Conservation (phyloP, 37 sponge, comb jelly and placozoan species). For the Tethya wilhelma region DNA sequence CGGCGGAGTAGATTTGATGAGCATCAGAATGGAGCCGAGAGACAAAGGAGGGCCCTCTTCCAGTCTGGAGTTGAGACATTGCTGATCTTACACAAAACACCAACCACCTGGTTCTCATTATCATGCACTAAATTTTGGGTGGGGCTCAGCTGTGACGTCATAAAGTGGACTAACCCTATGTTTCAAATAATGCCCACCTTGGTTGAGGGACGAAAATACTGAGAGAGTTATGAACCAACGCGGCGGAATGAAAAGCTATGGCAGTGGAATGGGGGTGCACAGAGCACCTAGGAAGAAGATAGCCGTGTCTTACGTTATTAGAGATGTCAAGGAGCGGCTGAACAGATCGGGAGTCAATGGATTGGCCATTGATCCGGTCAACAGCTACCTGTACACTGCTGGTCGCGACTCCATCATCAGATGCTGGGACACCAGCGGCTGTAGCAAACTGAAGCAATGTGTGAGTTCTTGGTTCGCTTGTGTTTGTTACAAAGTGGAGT, state of each 20-base stretch:
- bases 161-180: neutral
- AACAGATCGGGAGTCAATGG: conserved; percentile 90
- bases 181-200: neutral
- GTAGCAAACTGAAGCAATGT: neutral
- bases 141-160: too few species aligned
- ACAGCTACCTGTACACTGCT: conserved; percentile 73
- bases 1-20: conserved; percentile 19
- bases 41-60: too few species aligned
- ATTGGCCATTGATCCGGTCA: conserved; percentile 58
- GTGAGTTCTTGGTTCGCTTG: conserved; percentile 11
- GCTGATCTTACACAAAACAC: too few species aligned
- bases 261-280: neutral
- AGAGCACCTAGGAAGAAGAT: conserved; percentile 61
- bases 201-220: neutral
- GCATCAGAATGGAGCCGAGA: neutral
- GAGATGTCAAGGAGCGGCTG: conserved; percentile 70
- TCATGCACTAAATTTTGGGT: too few species aligned
- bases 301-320: conserved; percentile 76
- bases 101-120: too few species aligned
- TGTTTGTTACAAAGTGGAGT: neutral
- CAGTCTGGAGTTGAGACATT: too few species aligned
- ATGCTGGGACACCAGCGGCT: conserved; percentile 66
- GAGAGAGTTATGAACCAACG: conserved; percentile 5
- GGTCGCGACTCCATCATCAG: conserved; percentile 94
- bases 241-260: conserved; percentile 10